Conservation (phyloP, 2,888 invertebrate genomes). For the Clanis bilineata region DNA sequence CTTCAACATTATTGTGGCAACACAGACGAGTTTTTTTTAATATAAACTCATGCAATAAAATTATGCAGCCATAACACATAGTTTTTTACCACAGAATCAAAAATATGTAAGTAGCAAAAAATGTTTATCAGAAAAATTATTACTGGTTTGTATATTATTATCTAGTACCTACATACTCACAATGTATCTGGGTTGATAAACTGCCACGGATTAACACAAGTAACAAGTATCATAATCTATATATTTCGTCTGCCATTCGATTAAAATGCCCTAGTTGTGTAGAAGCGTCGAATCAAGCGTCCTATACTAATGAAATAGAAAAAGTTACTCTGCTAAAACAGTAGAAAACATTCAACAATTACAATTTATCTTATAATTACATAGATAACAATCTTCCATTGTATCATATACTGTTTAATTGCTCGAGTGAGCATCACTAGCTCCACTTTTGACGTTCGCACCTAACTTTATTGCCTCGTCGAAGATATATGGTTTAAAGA, state of each 20-base stretch:
- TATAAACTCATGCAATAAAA: neutral
- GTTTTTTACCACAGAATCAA: neutral
- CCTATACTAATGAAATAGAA: constrained; percentile 12
- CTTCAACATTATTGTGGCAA: neutral
- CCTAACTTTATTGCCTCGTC: neutral
- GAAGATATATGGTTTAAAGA: neutral
- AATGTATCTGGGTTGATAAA: neutral
- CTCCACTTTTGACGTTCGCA: constrained; percentile 1
- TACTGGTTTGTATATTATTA: neutral
- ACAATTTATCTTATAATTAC: constrained; percentile 37
- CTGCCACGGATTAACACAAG: neutral
- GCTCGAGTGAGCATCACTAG: neutral
- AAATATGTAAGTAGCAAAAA: neutral
- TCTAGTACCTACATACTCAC: neutral
- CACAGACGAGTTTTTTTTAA: neutral
- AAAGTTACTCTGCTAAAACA: constrained; percentile 25
- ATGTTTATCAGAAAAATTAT: neutral
- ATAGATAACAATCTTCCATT: constrained; percentile 21
- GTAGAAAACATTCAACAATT: constrained; percentile 59
- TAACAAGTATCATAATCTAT: too few relatives aligned
- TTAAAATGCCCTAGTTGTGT: neutral
- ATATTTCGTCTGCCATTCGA: neutral
- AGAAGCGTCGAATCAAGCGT: neutral
- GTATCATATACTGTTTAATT: constrained; percentile 6
- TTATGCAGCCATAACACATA: neutral